Base-by-base conservation (phyloP, 23 tunicate species). In the Oikopleura vanhoeffeni region DNA sequence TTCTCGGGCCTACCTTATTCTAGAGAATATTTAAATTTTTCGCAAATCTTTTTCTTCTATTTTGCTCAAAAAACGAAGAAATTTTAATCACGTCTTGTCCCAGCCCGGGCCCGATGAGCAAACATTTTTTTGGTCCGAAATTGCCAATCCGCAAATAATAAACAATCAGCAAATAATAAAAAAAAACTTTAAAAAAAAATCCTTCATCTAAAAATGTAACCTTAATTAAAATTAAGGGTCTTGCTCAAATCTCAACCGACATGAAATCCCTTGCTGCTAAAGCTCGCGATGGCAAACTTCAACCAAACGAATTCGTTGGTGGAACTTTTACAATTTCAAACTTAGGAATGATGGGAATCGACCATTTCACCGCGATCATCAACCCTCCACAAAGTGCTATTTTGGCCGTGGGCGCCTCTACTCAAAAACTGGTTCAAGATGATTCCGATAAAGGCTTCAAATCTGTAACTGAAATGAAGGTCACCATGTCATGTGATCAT, bases 401-500 rank as follows among this genome's bases (percentile, higher is more conserved):
- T 83, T 84, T 91, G 88, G 60, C 60, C 60, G 60, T 49, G 8
- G 60, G 60, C 18, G 60, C 60, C 8, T 8, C 18, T 18, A 49
- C 60, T 8, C 60, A 49, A 49, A 49, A 49, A 49, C 8, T 49
- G 8, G 60, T 49, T 49, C 18, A 49, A 8, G 60, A 49, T 49
- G 8, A 8, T 8, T 8, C 60, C 18, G 60, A 49, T 8, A 49
- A 49, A 18, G 60, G 98, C n/a, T 41, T 86, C n/a, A 40, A 86
- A 40, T 85, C 76, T 4, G 94, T 86, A 34, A 90, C 98, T 0
- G 40, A 89, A 86, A 92, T 93, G 89, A 84, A 92, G 1, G 98
- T 93, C 36, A 93, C 98, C 0, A 40, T 93, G 83, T 87, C 91
- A 83, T 93, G 94, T 41, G 98, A 93, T 41, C 98, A 93, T 82